Base-by-base conservation (phyloP, 2,113 vertebrate genomes). In the Micronycteris hirsuta region DNA sequence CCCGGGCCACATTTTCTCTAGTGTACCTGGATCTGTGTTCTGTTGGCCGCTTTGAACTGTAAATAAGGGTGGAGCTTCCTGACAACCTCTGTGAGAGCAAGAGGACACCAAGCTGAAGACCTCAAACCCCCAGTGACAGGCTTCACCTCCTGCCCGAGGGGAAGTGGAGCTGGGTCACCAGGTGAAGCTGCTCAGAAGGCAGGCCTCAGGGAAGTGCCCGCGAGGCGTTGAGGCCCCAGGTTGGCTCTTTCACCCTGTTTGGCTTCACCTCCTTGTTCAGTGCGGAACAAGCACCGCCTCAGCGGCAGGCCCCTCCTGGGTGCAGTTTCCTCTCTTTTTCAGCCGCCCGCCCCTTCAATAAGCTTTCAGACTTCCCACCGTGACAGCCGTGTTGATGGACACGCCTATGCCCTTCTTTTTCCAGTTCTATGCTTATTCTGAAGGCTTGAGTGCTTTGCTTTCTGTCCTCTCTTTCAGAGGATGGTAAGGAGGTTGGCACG, bases 361-460 rank as follows among this genome's bases (percentile, higher is more conserved):
- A 26, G 7, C 9, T 83, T 91, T 80, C 33, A 12, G 70, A 56
- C 33, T 47, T 86, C 19, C 20, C 67, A 63, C 47, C 26, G n/a
- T 3, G 10, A 68, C 26, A 36, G 54, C 49, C 33, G 20, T 45
- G 16, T 49, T 28, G 20, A 17, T 7, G 12, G 10, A 58, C n/a
- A 65, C 7, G 3, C 19, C 31, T 76, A 1, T 24, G 36, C 22
- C 3, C 22, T 88, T 56, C 33, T 77, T 70, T 24, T 67, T 19
- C 52, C 68, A 16, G 16, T 33, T 83, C 84, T 86, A 17, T 36
- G 45, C 86, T 70, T 93, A n/a, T 71, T 93, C 43, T 76, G n/a
- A 56, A 56, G 43, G 70, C 13, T 22, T 15, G 36, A 63, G 26
- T 45, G 17, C 31, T 87, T 88, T 78, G 49, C n/a, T 86, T 96